A percentile compares a stretch with the other conserved stretches of the same genome.
Evolutionary conservation across 2,888 invertebrate species (phyloP).

Genomic region (Ecliptopera silaceata): DNA sequence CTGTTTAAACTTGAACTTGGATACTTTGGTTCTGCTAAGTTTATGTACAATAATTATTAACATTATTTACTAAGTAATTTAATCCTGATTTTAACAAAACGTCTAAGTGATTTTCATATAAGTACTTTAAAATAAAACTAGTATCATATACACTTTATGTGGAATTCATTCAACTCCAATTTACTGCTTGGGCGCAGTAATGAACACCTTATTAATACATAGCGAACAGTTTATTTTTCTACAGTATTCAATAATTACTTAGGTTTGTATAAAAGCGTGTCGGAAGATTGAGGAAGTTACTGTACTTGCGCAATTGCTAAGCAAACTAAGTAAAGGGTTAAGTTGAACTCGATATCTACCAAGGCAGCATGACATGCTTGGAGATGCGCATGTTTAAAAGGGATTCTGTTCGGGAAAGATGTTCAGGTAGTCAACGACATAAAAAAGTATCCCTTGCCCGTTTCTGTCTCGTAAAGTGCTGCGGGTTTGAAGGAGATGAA

Average conservation of each 20-base stretch:
- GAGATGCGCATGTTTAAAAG: constrained; percentile 14
- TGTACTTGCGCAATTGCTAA: background rate
- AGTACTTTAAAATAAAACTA: too few species aligned
- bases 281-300: background rate
- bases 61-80: too few species aligned
- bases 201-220: too few species aligned
- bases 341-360: constrained; percentile 62
- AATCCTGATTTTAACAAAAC: too few species aligned
- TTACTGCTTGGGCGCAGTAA: too few species aligned
- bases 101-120: too few species aligned
- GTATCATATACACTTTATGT: too few species aligned
- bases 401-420: constrained; percentile 29
- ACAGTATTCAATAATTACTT: background rate
- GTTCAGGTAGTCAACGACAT: constrained; percentile 38
- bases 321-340: constrained; percentile 49
- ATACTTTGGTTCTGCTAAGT: too few species aligned
- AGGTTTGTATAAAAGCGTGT: background rate
- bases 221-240: too few species aligned
- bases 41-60: too few species aligned
- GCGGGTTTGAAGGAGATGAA: constrained; percentile 8
- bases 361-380: constrained; percentile 50
- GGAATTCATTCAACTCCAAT: too few species aligned
- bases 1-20: background rate
- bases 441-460: constrained; percentile 39
- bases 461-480: constrained; percentile 31